Evolutionary conservation across 2,888 invertebrate genomes (phyloP), one percentile per base, ranked within the genome.

Genomic region (Leptinotarsa tumamoca): DNA sequence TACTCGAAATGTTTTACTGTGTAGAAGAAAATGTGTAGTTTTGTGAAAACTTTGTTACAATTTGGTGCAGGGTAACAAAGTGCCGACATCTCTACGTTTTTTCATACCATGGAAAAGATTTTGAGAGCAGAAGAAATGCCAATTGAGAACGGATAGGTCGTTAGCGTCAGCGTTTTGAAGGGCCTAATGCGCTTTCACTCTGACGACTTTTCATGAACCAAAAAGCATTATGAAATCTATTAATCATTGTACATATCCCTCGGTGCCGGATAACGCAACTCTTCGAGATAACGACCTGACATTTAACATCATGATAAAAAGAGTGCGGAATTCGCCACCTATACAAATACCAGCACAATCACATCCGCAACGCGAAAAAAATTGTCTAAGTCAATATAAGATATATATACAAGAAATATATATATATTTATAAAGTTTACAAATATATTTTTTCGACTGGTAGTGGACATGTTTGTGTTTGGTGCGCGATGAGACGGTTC

Each of bases 361-460:
- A 84, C 82, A 82, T 82, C 81, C 81, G 83, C 84, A 84, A 77
- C 81, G 82, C 81, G 79, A 82, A 82, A 81, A 80, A 79, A 78
- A 78, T 84, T 84, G 21, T 56, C 43, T 70, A 58, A 70, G 83
- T 85, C 80, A 82, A 82, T 83, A 82, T 76, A 79, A 75, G 61
- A 72, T 72, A 75, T 73, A 79, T 79, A 80, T 81, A 79, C 77
- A 80, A 10, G 43, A 80, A 79, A 77, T 75, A 80, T 74, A 82
- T 77, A 80, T 80, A 82, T 82, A 82, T 80, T 78, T 80, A 80
- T 82, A 82, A 82, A 82, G 69, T 85, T 86, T 84, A 86, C 83
- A 87, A 84, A 86, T 87, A 87, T 88, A 87, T 88, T 87, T 88
- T 87, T 88, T 88, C 85, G 87, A 88, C 85, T 85, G 80, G 82